Base-by-base conservation (phyloP, 2,888 invertebrate genomes). In the Polietes domitor region DNA sequence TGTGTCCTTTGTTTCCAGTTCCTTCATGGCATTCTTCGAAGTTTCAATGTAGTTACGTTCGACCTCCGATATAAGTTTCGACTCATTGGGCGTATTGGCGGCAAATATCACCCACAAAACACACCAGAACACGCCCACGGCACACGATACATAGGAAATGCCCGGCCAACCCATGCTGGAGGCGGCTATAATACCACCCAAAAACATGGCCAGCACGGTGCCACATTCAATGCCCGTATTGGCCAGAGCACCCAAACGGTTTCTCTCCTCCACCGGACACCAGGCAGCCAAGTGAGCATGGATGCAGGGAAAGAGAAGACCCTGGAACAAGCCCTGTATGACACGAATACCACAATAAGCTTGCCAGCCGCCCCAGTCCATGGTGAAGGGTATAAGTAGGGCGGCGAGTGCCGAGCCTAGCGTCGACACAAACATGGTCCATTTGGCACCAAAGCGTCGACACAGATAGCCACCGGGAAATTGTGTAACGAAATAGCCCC, bases 401-500 rank as follows among this genome's bases (percentile, higher is more conserved):
- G 95, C 95, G 41, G 95, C 92, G 0, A 95, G 32, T 0, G 96
- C 94, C 26, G 95, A 95, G 9, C 7, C 96, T 93, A 86, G 94
- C 93, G 95, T 93, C 0, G 95, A 94, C 0, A 93, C 88, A 0
- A 93, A 92, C 68, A 95, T 92, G 0, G 96, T 92, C 28, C 93
- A 92, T 76, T 95, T 94, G 0, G 96, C 95, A 0, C 97, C 96
- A 89, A 95, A 94, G 10, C 93, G 93, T 78, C 95, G 95, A 0
- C 96, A 96, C 24, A 97, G 90, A 87, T 95, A 94, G 0, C 96
- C 96, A 0, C 94, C 94, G 0, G 95, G 94, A 21, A 95, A 91
- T 87, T 94, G 93, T 83, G 94, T 93, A 19, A 95, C 83, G 5
- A 96, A 93, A 89, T 96, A 96, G 0, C 96, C 96, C 96, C 96